A percentile compares a stretch with the other conserved stretches of the same genome.
phyloP scores from a whole-genome alignment of 2,797 vertebrate genomes.

The Rhinatrema bivittatum region DNA sequence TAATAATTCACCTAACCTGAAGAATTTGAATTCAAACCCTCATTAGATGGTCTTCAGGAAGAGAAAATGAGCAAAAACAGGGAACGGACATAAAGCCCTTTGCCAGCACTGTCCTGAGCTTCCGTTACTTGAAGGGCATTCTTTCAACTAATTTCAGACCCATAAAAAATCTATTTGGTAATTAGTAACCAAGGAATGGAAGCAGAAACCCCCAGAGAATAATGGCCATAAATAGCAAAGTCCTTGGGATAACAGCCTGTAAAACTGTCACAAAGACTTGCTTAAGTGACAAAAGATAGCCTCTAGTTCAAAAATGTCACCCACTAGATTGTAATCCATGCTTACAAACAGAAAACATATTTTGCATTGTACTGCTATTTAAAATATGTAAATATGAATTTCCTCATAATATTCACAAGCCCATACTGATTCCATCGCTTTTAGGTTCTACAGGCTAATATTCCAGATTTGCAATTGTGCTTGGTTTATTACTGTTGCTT shows the following conservation, averaged over 20 bases:
- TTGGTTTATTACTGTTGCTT: too few relatives aligned
- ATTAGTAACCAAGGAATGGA: slow-evolving; percentile 33
- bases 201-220: slow-evolving; percentile 34
- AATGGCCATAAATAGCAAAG: slow-evolving; percentile 50
- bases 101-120: slow-evolving; percentile 9
- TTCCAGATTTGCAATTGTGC: too few relatives aligned
- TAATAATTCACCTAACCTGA: too few relatives aligned
- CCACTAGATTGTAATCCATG: slow-evolving; percentile 11
- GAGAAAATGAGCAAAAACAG: slow-evolving; percentile 29
- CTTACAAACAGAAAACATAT: slow-evolving; percentile 4
- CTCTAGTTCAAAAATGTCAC: slow-evolving; percentile 28
- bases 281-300: slow-evolving; percentile 41
- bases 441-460: too few relatives aligned
- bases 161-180: slow-evolving; percentile 27
- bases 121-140: slow-evolving; percentile 30
- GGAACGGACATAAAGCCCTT: slow-evolving; percentile 23
- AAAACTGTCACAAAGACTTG: slow-evolving; percentile 53
- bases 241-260: slow-evolving; percentile 45
- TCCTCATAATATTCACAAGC: too few relatives aligned
- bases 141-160: slow-evolving; percentile 39
- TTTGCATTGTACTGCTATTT: too few relatives aligned
- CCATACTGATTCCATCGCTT: too few relatives aligned
- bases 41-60: slow-evolving; percentile 30
- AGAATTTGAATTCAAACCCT: slow-evolving; percentile 11
- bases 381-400: too few relatives aligned